These are phyloP conservation scores for Proterorhinus semilunaris DNA, from an alignment of 2,113 vertebrate species.

Conservation along the genomic window DNA sequence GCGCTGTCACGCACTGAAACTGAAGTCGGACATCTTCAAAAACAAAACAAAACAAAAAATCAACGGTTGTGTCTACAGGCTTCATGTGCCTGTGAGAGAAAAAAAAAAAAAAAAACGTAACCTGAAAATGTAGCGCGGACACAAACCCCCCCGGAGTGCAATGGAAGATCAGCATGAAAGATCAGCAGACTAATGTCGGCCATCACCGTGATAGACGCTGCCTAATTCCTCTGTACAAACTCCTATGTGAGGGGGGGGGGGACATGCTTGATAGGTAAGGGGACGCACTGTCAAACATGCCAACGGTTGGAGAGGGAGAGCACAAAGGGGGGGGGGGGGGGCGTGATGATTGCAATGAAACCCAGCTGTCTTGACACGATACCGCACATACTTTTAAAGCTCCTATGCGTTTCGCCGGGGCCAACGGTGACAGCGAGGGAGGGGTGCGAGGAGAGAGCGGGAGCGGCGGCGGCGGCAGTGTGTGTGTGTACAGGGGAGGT, in stretches of 20 bases:
- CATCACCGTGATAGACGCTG: slow-evolving; percentile 50
- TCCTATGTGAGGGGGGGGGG: slow-evolving; percentile 45
- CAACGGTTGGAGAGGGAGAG: slow-evolving; percentile 6
- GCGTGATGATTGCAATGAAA: slow-evolving; percentile 57
- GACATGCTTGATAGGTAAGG: slow-evolving; percentile 56
- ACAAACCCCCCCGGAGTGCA: slow-evolving; percentile 41
- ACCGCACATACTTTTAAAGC: slow-evolving; percentile 45
- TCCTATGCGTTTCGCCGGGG: slow-evolving; percentile 20
- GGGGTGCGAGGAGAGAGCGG: slow-evolving; percentile 42
- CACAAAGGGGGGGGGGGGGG: neutral
- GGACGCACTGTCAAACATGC: slow-evolving; percentile 60
- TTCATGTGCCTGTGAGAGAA: slow-evolving; percentile 52
- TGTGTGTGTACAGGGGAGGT: neutral
- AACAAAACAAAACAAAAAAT: slow-evolving; percentile 43
- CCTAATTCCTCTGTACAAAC: slow-evolving; percentile 61
- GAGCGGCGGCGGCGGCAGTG: too few relatives aligned
- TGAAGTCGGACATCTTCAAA: slow-evolving; percentile 63
- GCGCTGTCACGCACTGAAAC: slow-evolving; percentile 58
- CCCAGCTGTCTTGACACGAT: slow-evolving; percentile 48
- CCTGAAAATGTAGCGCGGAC: slow-evolving; percentile 30
- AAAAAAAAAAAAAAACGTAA: slow-evolving; percentile 48
- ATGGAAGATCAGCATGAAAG: slow-evolving; percentile 12
- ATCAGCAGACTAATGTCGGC: slow-evolving; percentile 31
- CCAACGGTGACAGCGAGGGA: slow-evolving; percentile 49
- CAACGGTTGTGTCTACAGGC: slow-evolving; percentile 43